Evolutionary conservation across 2,113 vertebrate species (phyloP), one percentile per base, ranked within the genome.

Genomic region (Campylorhamphus procurvoides): DNA sequence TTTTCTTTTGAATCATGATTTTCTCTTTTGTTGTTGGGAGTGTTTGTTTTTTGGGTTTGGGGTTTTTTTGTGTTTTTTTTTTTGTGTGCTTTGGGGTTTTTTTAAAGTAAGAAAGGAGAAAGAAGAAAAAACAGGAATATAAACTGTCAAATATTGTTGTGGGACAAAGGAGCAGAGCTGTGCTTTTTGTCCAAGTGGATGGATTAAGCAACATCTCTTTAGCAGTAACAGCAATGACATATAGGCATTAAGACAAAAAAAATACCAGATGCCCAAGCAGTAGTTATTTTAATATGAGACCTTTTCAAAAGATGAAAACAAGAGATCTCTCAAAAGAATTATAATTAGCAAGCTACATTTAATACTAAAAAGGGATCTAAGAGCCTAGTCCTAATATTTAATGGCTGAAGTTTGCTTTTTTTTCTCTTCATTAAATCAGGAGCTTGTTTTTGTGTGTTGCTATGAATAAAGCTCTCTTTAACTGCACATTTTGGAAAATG

Each of bases 381-480:
- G 78, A 93, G 53, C 78, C 74, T 74, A 94, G 37, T 86, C 56
- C 46, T 72, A 97, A 82, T 92, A 96, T 90, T 94, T 95, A 95
- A 73, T 44, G 49, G 49, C 63, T 91, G 29, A 84, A 60, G 46
- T n/a, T 49, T 74, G 27, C 35, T 28, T 31, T 73, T 92, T 71
- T 55, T 71, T 16, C 53, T 69, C 33, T 89, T 92, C 88, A 94
- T 95, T 94, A 97, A 96, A 97, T 90, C 35, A 76, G 33, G 37
- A 89, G 84, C 64, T 90, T 84, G 47, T 46, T 94, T 95, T 82
- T 95, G 89, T 92, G 25, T 63, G 27, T n/a, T 87, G 46, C 63
- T 94, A 42, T 96, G 91, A 94, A 89, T 89, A 94, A 91, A 94
- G 83, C 92, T 96, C 86, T 96, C 93, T 96, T 78, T 93, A 95